Evolutionary conservation across 2,888 invertebrate genomes (phyloP).

Genomic region (Drosophila prolongata): DNA sequence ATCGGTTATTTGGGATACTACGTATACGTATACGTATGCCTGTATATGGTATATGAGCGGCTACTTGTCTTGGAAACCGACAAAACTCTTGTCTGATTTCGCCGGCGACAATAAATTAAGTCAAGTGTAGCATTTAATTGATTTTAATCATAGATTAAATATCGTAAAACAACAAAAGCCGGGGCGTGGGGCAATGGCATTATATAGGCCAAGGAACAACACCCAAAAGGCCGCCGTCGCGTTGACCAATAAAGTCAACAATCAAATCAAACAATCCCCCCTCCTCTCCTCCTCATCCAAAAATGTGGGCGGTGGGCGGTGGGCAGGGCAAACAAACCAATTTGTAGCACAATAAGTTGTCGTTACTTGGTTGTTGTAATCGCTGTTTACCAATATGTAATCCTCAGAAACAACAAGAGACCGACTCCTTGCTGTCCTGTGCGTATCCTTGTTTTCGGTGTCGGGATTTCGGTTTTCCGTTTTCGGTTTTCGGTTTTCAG

Average conservation of each 20-base stretch:
- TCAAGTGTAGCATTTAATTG: constrained; percentile 78
- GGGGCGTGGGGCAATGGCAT: background rate
- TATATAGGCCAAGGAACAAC: constrained; percentile 27
- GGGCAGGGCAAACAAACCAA: constrained; percentile 68
- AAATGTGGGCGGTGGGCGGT: background rate
- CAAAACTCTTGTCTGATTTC: constrained; percentile 48
- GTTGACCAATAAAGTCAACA: constrained; percentile 78
- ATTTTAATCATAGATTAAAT: constrained; percentile 79
- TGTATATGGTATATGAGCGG: constrained; percentile 3
- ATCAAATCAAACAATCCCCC: constrained; percentile 68
- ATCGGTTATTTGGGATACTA: constrained; percentile 37
- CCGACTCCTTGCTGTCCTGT: constrained; percentile 19
- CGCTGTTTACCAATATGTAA: constrained; percentile 79
- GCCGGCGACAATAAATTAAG: constrained; percentile 75
- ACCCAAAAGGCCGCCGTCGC: constrained; percentile 42
- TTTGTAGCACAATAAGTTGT: constrained; percentile 72
- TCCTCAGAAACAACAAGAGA: constrained; percentile 72
- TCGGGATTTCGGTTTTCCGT: background rate
- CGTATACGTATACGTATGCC: background rate
- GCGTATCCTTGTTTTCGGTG: constrained; percentile 25
- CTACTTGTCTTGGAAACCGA: constrained; percentile 38
- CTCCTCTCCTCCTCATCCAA: background rate
- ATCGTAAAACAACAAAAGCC: constrained; percentile 66
- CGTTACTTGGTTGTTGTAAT: constrained; percentile 63
- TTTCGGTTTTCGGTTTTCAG: background rate